Evolutionary conservation across 2,113 vertebrate species (phyloP).

Genomic region (Morone chrysops): DNA sequence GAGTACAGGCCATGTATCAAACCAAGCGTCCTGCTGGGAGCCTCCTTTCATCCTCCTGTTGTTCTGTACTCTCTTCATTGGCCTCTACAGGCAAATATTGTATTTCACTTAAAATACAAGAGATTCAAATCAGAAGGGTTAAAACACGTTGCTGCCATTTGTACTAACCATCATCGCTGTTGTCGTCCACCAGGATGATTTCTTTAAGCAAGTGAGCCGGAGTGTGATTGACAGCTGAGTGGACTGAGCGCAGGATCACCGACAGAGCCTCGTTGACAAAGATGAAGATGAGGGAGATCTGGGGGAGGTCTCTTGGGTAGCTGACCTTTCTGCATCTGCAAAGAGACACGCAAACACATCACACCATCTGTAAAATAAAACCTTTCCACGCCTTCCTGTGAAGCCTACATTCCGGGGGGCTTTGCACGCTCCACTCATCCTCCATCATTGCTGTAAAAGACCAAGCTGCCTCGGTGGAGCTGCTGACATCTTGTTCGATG

Average conservation of each 20-base stretch:
- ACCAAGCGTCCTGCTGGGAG: background rate
- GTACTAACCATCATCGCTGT: slow-evolving; percentile 93
- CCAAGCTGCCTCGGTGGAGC: slow-evolving; percentile 27
- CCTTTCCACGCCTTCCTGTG: background rate
- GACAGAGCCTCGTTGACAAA: slow-evolving; percentile 98
- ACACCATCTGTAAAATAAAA: background rate
- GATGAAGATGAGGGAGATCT: slow-evolving; percentile 98
- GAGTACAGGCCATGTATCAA: background rate
- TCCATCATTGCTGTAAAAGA: slow-evolving; percentile 18
- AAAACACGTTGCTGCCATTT: background rate
- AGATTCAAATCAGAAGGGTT: background rate
- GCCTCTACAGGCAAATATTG: background rate
- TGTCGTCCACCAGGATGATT: slow-evolving; percentile 97
- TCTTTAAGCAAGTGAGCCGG: slow-evolving; percentile 95
- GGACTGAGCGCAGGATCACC: slow-evolving; percentile 95
- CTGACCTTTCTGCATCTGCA: slow-evolving; percentile 92
- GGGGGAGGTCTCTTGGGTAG: slow-evolving; percentile 92
- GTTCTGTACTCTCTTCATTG: background rate
- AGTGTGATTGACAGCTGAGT: slow-evolving; percentile 95
- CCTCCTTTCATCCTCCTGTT: background rate
- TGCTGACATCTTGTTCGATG: slow-evolving; percentile 36
- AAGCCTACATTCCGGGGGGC: background rate
- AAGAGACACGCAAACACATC: background rate
- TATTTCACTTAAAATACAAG: background rate
- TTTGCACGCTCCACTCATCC: slow-evolving; percentile 9